Evolutionary conservation across 2,797 vertebrate species (phyloP).

Genomic region (Lacerta agilis): DNA sequence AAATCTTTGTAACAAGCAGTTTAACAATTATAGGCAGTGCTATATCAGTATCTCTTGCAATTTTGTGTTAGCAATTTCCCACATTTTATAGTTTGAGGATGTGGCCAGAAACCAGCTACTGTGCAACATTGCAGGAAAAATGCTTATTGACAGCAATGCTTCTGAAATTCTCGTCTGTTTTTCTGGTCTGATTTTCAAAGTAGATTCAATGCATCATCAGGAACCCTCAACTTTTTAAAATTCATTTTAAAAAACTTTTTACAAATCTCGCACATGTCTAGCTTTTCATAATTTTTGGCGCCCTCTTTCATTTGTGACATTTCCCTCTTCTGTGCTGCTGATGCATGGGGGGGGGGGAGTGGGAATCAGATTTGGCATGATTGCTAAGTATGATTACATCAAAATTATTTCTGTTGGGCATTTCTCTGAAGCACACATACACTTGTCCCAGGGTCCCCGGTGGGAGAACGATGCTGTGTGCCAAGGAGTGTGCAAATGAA

Average conservation of each 20-base stretch:
- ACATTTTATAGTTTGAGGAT: not conserved
- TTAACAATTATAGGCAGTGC: not conserved
- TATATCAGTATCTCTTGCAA: constrained; percentile 5
- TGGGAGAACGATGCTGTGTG: not conserved
- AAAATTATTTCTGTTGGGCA: not conserved
- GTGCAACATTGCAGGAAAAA: not conserved
- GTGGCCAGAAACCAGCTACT: too few species aligned
- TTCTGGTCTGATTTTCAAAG: not conserved
- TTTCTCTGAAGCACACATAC: not conserved
- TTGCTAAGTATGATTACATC: not conserved
- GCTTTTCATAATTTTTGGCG: too few species aligned
- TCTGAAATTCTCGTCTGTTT: not conserved
- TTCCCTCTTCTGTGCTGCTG: not conserved
- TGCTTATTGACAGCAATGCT: not conserved
- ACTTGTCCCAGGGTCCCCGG: not conserved
- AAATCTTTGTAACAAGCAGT: constrained; percentile 34
- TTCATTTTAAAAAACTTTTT: too few species aligned
- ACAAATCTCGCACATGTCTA: not conserved
- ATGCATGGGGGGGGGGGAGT: not conserved
- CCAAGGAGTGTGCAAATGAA: not conserved
- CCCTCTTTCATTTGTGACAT: not conserved
- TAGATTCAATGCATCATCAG: not conserved
- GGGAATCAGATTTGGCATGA: not conserved
- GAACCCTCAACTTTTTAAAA: not conserved
- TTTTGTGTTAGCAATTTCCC: not conserved